Base-by-base conservation (phyloP, 1,140 invertebrate genomes). In the Brachionus plicatilis region DNA sequence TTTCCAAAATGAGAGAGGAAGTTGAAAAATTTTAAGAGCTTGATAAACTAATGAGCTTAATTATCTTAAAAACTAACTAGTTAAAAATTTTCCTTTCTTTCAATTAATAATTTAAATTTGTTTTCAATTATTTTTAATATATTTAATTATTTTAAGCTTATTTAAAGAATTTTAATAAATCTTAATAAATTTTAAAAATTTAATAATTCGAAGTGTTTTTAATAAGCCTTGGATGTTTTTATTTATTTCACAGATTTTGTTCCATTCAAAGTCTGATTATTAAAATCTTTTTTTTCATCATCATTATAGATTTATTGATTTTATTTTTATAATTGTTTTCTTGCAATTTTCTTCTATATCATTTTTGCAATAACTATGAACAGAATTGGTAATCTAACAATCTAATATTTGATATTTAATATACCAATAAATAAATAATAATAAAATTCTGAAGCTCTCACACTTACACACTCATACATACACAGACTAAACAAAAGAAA, bases 381-480 rank as follows among this genome's bases (percentile, higher is more conserved):
- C 37, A 72, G 68, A 72, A 72, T 72, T 72, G 33, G 33, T 41
- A 68, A 68, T 68, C 66, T 68, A 68, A 41, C 68, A 72, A 72
- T 72, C 68, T 72, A 72, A 72, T 72, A 43, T 72, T 72, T 72
- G 68, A 72, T 72, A 72, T 72, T 72, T 72, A 72, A 72, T 72
- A 14, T 43, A 72, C 20, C 68, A 72, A 37, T 43, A 72, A 68
- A 68, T 68, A 33, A 68, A 68, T 68, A 68, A 9, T 20, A 60
- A 60, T 60, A 60, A 60, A 60, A 60, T 20, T 60, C 53, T 20
- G 53, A 60, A 60, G 20, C 53, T 60, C 53, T 20, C 20, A 20
- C 20, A 60, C 53, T 9, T 0, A 60, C 53, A 56, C 17, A 24
- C 53, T 24, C 12, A 50, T n/a, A 56, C 14, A 56, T 56, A 20